Evolutionary conservation across 2,888 invertebrate genomes (phyloP), one percentile per base, ranked within the genome.

Genomic region (Pediacus dermestoides): DNA sequence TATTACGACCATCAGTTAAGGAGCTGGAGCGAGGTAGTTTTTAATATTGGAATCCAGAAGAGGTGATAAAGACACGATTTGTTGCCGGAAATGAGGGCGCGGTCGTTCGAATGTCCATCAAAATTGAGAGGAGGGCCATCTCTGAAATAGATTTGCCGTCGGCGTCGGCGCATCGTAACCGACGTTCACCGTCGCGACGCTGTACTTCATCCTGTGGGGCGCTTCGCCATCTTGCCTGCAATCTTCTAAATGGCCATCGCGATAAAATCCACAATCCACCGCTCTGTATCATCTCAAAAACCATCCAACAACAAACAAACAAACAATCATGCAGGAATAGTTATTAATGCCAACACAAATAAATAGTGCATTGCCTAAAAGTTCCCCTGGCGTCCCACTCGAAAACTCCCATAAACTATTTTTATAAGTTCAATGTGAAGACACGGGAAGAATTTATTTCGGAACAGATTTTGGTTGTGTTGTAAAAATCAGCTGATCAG

Each of bases 71-170:
- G 64, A 61, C 55, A 28, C 64, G 63, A 66, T 67, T 66, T 66
- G 64, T 61, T 59, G 58, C 55, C 55, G 57, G 61, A 60, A 63
- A 64, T 53, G 64, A 65, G 67, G 70, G 68, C 68, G 70, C 69
- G 68, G 69, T 66, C 68, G 66, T 66, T 65, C 58, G 60, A 52
- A 64, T 68, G 70, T 69, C 70, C 68, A 69, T 70, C 70, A 70
- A 70, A 69, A 68, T 70, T 64, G 69, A 68, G 70, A 66, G 67
- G 68, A 66, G 64, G 67, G 63, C 64, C 64, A 63, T 63, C 62
- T 64, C 60, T 58, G 65, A 62, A 66, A 66, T 64, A 63, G 66
- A 66, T 63, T 61, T 56, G 61, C 54, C 60, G 63, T 52, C 54
- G 50, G 43, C 48, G 57, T 56, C 55, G 58, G 55, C 42, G 44